These are phyloP conservation scores for Rhizoglyphus robini DNA, from an alignment of 1,140 invertebrate species.

Conservation along the genomic window DNA sequence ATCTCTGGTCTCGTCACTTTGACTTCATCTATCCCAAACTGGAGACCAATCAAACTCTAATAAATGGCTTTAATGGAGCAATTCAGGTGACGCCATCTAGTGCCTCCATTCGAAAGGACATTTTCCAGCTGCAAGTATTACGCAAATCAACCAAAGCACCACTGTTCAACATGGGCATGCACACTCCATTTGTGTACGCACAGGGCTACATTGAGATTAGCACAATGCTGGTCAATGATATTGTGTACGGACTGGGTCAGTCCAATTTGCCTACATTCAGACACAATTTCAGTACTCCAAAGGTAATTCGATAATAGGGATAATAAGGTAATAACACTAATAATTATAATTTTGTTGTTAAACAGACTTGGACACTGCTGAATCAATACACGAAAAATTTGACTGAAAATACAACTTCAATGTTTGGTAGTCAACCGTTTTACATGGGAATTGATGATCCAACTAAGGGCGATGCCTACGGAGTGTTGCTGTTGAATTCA, in stretches of 20 bases:
- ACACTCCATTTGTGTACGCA: slow-evolving; percentile 10
- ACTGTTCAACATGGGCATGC: slow-evolving; percentile 4
- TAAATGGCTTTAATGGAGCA: background rate
- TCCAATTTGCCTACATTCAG: background rate
- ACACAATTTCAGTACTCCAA: slow-evolving; percentile 12
- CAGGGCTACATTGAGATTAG: slow-evolving; percentile 15
- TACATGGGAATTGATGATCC: slow-evolving; percentile 30
- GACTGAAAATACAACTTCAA: background rate
- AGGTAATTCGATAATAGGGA: no score
- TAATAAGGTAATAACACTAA: no score
- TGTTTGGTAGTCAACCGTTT: slow-evolving; percentile 26
- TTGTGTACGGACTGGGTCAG: slow-evolving; percentile 15
- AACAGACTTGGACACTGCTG: background rate
- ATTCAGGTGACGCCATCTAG: background rate
- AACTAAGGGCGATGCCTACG: slow-evolving; percentile 41
- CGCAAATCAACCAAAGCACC: background rate
- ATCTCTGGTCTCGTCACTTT: background rate
- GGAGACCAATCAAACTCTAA: background rate
- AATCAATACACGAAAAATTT: slow-evolving; percentile 8
- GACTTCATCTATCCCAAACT: background rate
- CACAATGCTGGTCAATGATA: slow-evolving; percentile 7
- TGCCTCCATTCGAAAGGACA: background rate
- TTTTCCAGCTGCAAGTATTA: background rate
- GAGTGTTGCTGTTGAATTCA: slow-evolving; percentile 59
- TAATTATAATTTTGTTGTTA: no score